Conservation (phyloP, 2,797 vertebrate species). For the Choloepus didactylus region DNA sequence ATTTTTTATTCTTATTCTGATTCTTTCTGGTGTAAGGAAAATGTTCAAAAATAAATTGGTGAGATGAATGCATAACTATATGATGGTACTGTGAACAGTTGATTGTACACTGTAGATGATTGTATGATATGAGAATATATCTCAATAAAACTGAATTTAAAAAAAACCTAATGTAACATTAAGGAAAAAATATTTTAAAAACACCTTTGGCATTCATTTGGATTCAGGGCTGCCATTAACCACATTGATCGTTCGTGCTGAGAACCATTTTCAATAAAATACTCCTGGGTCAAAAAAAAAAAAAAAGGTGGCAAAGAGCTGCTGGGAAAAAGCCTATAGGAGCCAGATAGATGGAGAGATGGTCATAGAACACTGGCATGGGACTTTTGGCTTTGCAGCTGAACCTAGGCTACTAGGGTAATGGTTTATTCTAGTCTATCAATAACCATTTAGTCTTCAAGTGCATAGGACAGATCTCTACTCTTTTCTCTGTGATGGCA, state of each 20-base stretch:
- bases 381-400: not conserved
- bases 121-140: too few species aligned
- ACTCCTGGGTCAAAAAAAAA: not conserved
- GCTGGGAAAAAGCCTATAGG: fast-evolving
- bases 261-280: conserved; percentile 18
- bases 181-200: not conserved
- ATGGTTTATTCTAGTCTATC: not conserved
- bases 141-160: too few species aligned
- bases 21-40: too few species aligned
- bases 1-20: too few species aligned
- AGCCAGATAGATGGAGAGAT: too few species aligned
- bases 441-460: not conserved
- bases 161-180: not conserved
- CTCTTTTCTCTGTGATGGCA: not conserved
- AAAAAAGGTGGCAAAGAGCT: not conserved
- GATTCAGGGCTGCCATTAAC: not conserved
- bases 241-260: not conserved
- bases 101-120: too few species aligned
- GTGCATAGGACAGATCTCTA: not conserved
- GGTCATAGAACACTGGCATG: not conserved
- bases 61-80: too few species aligned
- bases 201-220: not conserved
- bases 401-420: not conserved
- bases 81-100: too few species aligned
- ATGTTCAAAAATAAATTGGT: too few species aligned